Evolutionary conservation across 1,140 invertebrate species (phyloP), one percentile per base, ranked within the genome.

Genomic region (Eurosta solidaginis): DNA sequence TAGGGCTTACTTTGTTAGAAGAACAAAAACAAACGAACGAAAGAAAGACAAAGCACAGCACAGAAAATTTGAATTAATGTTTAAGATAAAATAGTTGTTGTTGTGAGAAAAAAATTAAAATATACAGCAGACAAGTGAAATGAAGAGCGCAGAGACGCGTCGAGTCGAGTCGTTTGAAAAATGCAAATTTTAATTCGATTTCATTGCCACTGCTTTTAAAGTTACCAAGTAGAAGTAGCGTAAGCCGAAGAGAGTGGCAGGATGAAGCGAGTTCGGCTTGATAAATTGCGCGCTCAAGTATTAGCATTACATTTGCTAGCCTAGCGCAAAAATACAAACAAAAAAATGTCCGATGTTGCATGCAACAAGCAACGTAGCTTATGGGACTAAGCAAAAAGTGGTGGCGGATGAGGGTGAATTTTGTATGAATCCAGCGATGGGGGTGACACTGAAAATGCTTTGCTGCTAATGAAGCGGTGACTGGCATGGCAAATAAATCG

Each of bases 111-210:
- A n/a, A 63, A 20, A 59, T 14, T n/a, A 54, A 54, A 54, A 27
- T 27, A 29, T 3, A 33, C 40, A 40, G 36, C 3, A 68, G 59
- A 68, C 59, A 68, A 68, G 59, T 68, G 22, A 27, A 68, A 68
- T 59, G 29, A 59, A 59, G 54, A 7, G 54, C 25, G 2, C 25
- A 54, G 10, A 2, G 59, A 7, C 59, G 59, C 59, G 33, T 68
- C 59, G 10, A 2, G 59, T 20, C 59, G 59, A 29, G 33, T 68
- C 59, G 27, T 68, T 68, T 68, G 59, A 68, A 68, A 68, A 68
- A 68, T 68, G 59, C 59, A 68, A 68, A 68, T 68, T 68, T 40
- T 68, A 68, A 68, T 68, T 68, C 59, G 40, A 68, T 68, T 68
- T 68, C 59, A 68, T 33, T 68, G 52, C 52, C 3, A 27, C 52